These are phyloP conservation scores for Cataglyphis livida DNA, from an alignment of 2,888 invertebrate genomes.

Conservation along the genomic window DNA sequence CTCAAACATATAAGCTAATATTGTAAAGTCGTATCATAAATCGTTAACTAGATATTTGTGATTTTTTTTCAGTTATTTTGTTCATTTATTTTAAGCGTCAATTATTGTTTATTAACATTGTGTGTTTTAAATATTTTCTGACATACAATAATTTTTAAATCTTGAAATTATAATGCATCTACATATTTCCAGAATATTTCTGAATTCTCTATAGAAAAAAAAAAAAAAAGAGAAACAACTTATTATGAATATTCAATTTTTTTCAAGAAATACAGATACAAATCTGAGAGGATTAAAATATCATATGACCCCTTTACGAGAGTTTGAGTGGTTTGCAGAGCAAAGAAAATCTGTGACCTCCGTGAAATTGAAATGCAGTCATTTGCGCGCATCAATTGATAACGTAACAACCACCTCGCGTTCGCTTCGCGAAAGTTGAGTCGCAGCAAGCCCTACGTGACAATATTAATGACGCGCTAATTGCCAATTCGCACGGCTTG, in stretches of 20 bases:
- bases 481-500: constrained; percentile 63
- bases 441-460: constrained; percentile 40
- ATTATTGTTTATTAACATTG: neutral
- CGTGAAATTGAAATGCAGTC: constrained; percentile 9
- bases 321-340: neutral
- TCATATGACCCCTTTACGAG: neutral
- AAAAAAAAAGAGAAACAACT: neutral
- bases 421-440: constrained; percentile 39
- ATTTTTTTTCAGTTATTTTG: neutral
- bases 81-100: neutral
- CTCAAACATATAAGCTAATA: neutral
- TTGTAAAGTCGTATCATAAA: constrained; percentile 2
- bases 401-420: constrained; percentile 34
- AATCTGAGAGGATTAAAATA: neutral
- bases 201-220: neutral
- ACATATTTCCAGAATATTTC: neutral
- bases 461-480: constrained; percentile 67
- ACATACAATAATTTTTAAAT: neutral
- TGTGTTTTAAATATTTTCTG: neutral
- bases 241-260: neutral
- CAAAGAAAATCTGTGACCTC: constrained; percentile 12
- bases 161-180: neutral
- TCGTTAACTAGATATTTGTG: neutral
- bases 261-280: neutral
- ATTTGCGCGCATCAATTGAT: constrained; percentile 39